Conservation (phyloP, 1,140 invertebrate species). For the Sycophaga agraensis region DNA sequence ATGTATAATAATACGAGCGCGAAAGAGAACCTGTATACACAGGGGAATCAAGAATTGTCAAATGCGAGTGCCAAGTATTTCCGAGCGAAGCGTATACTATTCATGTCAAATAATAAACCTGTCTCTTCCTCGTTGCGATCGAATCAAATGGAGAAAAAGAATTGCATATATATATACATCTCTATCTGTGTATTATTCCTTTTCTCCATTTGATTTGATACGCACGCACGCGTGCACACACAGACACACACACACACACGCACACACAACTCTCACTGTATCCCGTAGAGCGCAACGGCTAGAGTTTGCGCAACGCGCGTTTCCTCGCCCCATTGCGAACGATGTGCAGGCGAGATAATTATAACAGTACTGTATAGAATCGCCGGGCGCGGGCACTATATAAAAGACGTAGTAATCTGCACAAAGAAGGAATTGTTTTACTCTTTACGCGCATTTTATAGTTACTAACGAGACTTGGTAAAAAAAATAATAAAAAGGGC, state of each 20-base stretch:
- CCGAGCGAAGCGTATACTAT: no score
- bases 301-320: no score
- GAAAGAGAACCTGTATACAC: no score
- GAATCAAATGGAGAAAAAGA: no score
- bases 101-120: no score
- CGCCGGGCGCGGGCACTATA: neutral
- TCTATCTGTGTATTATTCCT: no score
- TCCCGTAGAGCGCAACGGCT: neutral
- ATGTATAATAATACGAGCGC: no score
- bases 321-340: neutral
- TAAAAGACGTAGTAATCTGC: slow-evolving; percentile 7
- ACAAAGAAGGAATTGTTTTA: slow-evolving; percentile 27
- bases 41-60: no score
- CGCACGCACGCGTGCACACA: neutral
- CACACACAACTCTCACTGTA: neutral
- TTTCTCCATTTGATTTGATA: no score
- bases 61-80: no score
- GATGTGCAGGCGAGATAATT: neutral
- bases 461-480: slow-evolving; percentile 2
- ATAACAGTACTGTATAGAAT: neutral
- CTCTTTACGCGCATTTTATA: slow-evolving; percentile 17
- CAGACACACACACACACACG: neutral
- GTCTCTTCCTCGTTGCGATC: no score
- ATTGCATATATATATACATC: no score
- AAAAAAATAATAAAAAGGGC: slow-evolving; percentile 2